These are phyloP conservation scores for Pelagia noctiluca DNA, from an alignment of 30 jellyfish, hydroid and myxozoan species.

Conservation along the genomic window DNA sequence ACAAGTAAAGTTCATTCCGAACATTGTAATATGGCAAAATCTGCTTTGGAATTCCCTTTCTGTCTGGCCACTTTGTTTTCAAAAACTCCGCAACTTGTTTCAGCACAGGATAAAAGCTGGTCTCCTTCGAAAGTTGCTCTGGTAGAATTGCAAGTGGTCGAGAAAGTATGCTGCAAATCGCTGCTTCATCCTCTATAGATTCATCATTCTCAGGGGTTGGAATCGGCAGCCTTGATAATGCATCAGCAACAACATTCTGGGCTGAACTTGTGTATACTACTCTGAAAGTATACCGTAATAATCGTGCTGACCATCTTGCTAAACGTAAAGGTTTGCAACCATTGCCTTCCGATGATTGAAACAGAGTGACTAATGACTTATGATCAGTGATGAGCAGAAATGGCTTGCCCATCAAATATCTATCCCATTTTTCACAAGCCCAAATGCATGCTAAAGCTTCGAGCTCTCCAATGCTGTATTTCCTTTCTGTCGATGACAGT, in stretches of 20 bases:
- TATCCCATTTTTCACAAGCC: slow-evolving; percentile 52
- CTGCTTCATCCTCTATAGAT: slow-evolving; percentile 24
- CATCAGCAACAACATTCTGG: slow-evolving; percentile 47
- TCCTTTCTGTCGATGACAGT: slow-evolving; percentile 14
- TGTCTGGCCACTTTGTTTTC: slow-evolving; percentile 47
- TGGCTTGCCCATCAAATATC: slow-evolving; percentile 32
- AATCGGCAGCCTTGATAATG: slow-evolving; percentile 11
- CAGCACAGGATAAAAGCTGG: slow-evolving; percentile 7
- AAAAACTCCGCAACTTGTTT: slow-evolving; percentile 11
- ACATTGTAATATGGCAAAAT: slow-evolving; percentile 25
- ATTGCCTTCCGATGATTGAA: slow-evolving; percentile 50
- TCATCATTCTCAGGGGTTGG: not conserved
- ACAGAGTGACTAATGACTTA: slow-evolving; percentile 32
- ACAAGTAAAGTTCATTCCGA: slow-evolving; percentile 30
- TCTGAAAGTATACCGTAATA: slow-evolving; percentile 27
- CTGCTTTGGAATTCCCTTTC: slow-evolving; percentile 28
- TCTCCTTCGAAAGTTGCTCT: slow-evolving; percentile 16
- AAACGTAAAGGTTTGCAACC: slow-evolving; percentile 43
- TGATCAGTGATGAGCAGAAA: slow-evolving; percentile 41
- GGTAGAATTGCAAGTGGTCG: slow-evolving; percentile 21
- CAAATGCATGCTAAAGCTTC: slow-evolving; percentile 49
- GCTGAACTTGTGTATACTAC: slow-evolving; percentile 27
- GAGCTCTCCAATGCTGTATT: slow-evolving; percentile 23
- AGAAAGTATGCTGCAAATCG: slow-evolving; percentile 24
- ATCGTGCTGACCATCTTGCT: slow-evolving; percentile 60